Evolutionary conservation across 2,113 vertebrate genomes (phyloP).

Genomic region (Serilophus lunatus): DNA sequence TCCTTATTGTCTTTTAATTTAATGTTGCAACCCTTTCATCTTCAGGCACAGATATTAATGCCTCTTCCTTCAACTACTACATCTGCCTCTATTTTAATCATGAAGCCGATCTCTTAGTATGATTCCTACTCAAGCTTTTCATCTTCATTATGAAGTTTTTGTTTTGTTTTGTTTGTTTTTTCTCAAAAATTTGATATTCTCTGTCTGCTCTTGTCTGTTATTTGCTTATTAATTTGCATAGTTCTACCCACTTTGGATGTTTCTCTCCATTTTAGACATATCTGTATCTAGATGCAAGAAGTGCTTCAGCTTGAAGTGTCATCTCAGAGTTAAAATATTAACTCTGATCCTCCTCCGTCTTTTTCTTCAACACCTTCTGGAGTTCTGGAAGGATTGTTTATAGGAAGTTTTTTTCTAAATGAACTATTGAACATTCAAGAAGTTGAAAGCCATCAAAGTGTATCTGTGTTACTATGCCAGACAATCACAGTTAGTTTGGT

Average conservation of each 20-base stretch:
- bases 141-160: neutral
- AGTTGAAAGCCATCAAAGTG: neutral
- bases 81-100: neutral
- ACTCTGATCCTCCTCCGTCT: neutral
- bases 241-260: neutral
- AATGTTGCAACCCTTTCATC: neutral
- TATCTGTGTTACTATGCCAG: neutral
- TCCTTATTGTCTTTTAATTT: neutral
- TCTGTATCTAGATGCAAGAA: neutral
- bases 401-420: neutral
- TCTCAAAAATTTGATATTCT: too few relatives aligned
- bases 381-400: neutral
- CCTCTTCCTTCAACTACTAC: neutral
- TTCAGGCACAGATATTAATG: neutral
- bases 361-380: neutral
- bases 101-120: neutral
- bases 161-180: too few relatives aligned
- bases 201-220: neutral
- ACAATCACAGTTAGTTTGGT: neutral
- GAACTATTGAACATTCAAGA: neutral
- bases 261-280: neutral
- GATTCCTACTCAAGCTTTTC: neutral
- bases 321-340: neutral
- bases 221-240: neutral
- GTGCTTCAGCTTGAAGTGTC: neutral